phyloP scores from a whole-genome alignment of 2,888 invertebrate species.

The Myopa tessellatipennis region DNA sequence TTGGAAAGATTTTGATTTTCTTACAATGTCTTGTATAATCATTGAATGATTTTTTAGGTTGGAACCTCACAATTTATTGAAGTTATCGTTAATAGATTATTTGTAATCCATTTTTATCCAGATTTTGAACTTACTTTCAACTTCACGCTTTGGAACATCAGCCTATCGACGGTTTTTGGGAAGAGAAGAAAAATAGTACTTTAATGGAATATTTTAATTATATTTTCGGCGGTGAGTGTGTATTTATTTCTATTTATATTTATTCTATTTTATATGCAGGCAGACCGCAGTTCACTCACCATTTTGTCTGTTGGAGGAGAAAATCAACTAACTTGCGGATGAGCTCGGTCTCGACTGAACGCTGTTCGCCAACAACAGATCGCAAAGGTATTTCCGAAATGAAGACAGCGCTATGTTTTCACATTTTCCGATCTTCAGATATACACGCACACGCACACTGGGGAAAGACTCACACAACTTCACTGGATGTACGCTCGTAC shows the following conservation, averaged over 20 bases:
- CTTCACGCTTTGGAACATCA: conserved; percentile 85
- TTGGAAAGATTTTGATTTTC: conserved; percentile 6
- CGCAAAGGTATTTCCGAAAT: conserved; percentile 67
- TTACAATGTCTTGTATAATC: conserved; percentile 34
- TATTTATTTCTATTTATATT: conserved; percentile 36
- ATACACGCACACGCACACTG: conserved; percentile 43
- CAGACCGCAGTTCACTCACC: conserved; percentile 69
- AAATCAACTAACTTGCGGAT: conserved; percentile 70
- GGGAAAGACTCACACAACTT: conserved; percentile 1
- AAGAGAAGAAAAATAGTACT: conserved; percentile 49
- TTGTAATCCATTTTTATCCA: conserved; percentile 33
- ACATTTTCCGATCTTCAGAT: conserved; percentile 43
- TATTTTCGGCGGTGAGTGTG: conserved; percentile 16
- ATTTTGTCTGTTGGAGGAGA: conserved; percentile 74
- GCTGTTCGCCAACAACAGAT: conserved; percentile 63
- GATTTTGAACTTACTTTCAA: conserved; percentile 83
- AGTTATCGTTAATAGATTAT: not conserved
- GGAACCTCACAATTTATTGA: conserved; percentile 41
- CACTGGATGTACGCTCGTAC: not conserved
- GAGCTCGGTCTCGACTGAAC: conserved; percentile 69
- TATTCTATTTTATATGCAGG: conserved; percentile 39
- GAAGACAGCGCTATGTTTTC: conserved; percentile 48
- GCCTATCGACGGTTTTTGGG: conserved; percentile 74
- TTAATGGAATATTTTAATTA: conserved; percentile 37
- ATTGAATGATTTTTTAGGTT: conserved; percentile 52